Conservation (phyloP, 2,113 vertebrate species). For the Tupaia tana region DNA sequence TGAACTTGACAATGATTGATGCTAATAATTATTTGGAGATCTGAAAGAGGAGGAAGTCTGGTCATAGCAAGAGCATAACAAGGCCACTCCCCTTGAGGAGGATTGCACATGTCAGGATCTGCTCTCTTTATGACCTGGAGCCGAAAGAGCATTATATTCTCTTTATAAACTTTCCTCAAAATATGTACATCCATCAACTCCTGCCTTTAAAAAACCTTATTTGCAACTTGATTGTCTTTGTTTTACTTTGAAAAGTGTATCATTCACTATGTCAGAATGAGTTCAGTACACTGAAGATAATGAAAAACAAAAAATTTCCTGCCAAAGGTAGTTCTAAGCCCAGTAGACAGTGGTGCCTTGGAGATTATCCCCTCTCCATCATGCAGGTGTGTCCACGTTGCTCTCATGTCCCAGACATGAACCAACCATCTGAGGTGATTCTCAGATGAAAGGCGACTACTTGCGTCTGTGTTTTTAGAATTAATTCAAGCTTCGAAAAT, state of each 20-base stretch:
- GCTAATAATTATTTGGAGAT: constrained; percentile 39
- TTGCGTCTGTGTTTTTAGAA: background rate
- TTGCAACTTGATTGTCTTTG: constrained; percentile 37
- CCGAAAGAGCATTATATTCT: background rate
- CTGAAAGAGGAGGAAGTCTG: background rate
- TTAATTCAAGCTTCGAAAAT: constrained; percentile 41
- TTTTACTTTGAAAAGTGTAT: constrained; percentile 64
- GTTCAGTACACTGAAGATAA: constrained; percentile 40
- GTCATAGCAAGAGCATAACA: background rate
- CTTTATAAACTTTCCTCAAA: constrained; percentile 58
- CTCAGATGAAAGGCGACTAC: background rate
- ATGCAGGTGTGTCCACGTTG: background rate
- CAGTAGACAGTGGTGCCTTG: background rate
- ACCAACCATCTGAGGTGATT: background rate
- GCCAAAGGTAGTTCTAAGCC: background rate
- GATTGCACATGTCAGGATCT: background rate
- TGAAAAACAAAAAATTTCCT: constrained; percentile 28
- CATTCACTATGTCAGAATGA: constrained; percentile 3
- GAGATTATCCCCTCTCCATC: background rate
- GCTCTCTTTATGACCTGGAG: background rate
- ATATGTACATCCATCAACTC: background rate
- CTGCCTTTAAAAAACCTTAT: constrained; percentile 18
- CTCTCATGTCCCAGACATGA: background rate
- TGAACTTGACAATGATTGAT: constrained; percentile 61
- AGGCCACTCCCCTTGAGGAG: constrained; percentile 21